Base-by-base conservation (phyloP, 2,888 invertebrate species). In the Pachydiplax longipennis region DNA sequence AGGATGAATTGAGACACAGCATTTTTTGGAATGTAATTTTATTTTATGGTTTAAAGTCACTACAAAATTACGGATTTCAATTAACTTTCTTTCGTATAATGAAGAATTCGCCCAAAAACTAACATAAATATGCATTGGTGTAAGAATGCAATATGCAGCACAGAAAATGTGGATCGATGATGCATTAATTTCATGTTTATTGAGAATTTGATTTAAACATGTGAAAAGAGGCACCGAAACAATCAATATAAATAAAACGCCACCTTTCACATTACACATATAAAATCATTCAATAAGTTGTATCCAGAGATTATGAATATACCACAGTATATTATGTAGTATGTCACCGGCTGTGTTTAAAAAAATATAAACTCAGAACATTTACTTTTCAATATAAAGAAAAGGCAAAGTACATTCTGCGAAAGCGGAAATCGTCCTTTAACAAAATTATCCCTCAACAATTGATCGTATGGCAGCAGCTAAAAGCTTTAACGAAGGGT, bases 21-120 rank as follows among this genome's bases (percentile, higher is more conserved):
- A 37, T 87, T 61, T 61, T 87, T 37, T 61, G 25, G 37, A 87
- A 87, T 87, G 87, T 18, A 61, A 87, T 61, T 87, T 87, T 87
- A 87, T 87, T 87, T 87, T 58, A 87, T 37, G 61, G 65, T 35
- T 87, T 87, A 87, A 83, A 83, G 31, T 87, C 87, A 87, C 87
- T 87, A 87, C 87, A 87, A 87, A 87, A 87, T 22, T 65, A 87
- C 61, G 87, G 87, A 61, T 87, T 65, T 87, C 61, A 87, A 61
- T 87, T 87, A 87, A 87, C 18, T 61, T 87, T 35, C 65, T 87
- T 87, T 65, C 37, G 53, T 53, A 83, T 53, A 83, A 83, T 83
- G 5, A 83, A 44, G 83, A 61, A 53, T 58, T 87, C 40, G 61
- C 87, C 87, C 87, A 61, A 61, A 87, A 87, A 87, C 61, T 37